phyloP scores from a whole-genome alignment of 2,797 vertebrate genomes.

The Neoniphon sammara region DNA sequence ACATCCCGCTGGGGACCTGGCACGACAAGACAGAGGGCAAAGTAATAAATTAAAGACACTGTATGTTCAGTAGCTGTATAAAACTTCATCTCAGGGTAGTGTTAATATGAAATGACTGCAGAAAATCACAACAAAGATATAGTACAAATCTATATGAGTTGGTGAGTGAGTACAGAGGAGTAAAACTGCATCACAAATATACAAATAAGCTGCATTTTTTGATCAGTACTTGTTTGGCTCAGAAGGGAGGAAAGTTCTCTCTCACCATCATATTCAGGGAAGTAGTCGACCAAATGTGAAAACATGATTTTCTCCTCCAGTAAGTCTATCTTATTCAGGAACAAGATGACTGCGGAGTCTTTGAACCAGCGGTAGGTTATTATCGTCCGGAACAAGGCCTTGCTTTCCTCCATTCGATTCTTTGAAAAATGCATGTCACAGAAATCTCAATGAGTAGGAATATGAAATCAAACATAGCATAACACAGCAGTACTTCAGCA shows the following conservation, averaged over 20 bases:
- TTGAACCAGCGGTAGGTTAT: constrained; percentile 82
- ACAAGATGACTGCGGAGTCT: constrained; percentile 81
- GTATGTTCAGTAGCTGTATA: not conserved
- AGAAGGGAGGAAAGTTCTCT: not conserved
- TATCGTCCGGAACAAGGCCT: constrained; percentile 83
- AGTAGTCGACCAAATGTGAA: constrained; percentile 85
- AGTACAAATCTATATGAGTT: too few relatives aligned
- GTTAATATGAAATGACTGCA: constrained; percentile 11
- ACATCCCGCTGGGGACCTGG: constrained; percentile 91
- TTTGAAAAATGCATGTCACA: constrained; percentile 45
- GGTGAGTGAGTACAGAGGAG: not conserved
- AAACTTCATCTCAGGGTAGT: not conserved
- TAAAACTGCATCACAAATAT: not conserved
- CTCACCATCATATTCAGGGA: constrained; percentile 83
- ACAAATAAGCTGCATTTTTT: not conserved
- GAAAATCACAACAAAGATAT: not conserved
- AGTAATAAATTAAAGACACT: not conserved
- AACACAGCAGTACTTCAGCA: constrained; percentile 30
- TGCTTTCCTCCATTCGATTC: constrained; percentile 85
- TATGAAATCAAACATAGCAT: constrained; percentile 13
- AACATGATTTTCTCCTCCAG: constrained; percentile 83
- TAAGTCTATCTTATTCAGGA: constrained; percentile 84
- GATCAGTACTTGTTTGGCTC: not conserved
- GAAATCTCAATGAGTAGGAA: constrained; percentile 17
- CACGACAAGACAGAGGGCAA: constrained; percentile 11